Evolutionary conservation across 2,113 vertebrate genomes (phyloP).

Genomic region (Odocoileus virginianus): DNA sequence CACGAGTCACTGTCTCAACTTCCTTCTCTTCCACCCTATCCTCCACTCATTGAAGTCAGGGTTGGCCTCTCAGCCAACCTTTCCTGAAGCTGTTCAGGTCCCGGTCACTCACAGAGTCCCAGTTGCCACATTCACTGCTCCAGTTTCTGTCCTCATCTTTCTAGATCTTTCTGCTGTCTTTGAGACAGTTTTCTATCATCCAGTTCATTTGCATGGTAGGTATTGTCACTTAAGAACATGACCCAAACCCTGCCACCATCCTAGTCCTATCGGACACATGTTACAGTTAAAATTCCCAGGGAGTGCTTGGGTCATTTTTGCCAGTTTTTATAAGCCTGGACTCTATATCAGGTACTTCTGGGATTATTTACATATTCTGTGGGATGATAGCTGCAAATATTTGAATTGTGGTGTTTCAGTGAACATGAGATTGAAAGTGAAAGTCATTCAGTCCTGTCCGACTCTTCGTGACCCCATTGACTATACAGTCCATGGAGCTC

Average conservation of each 20-base stretch:
- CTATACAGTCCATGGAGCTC: neutral
- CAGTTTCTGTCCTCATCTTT: neutral
- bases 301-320: neutral
- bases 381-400: neutral
- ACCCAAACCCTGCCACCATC: neutral
- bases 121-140: neutral
- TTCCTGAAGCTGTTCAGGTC: neutral
- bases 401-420: neutral
- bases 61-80: neutral
- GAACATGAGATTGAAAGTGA: constrained; percentile 26
- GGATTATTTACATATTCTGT: neutral
- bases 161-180: neutral
- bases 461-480: neutral
- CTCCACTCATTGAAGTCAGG: neutral
- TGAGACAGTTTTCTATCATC: neutral
- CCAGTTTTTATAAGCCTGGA: neutral
- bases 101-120: neutral
- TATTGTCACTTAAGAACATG: neutral
- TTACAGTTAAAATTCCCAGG: neutral
- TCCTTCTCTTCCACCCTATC: neutral
- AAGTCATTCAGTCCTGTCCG: neutral
- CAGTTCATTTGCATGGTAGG: neutral
- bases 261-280: neutral
- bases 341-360: neutral
- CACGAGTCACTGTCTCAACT: neutral